Evolutionary conservation across 2,888 invertebrate species (phyloP), one percentile per base, ranked within the genome.

Genomic region (Monochamus alternatus): DNA sequence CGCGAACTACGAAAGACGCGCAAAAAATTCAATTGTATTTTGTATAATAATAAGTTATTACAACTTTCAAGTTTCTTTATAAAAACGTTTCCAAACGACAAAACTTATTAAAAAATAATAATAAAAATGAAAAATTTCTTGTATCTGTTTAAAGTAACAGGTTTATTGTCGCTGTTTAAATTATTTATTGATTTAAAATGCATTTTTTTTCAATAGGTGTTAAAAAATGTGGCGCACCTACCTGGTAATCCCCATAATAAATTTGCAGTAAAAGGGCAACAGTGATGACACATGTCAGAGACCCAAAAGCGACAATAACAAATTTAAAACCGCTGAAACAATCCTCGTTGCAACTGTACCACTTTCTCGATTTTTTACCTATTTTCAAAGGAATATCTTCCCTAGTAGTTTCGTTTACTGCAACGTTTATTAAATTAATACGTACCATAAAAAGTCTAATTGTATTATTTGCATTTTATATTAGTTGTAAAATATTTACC

Each of bases 171-270:
- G 7, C 38, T 38, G 4, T 38, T 38, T 38, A 38, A 38, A 38
- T 5, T 38, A 38, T 7, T 5, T 38, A 38, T 38, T 38, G 7
- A 7, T 7, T 5, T 38, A 38, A 38, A 38, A 38, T 38, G 0
- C 38, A 38, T 38, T 38, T 38, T 7, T n/a, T 5, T 38, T 2
- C 38, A 38, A 38, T 38, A 38, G 4, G 38, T 22, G 38, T 1
- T 38, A 38, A 38, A 38, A 38, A 43, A 5, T 22, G 1, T 22
- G 22, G 7, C n/a, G 52, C 72, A 75, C 79, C 82, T 85, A 94
- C 95, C 92, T 95, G 93, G 84, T 93, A 93, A 85, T 94, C 93
- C 3, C 94, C 94, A 85, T 93, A 92, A 87, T 94, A 91, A 82
- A 95, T 93, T 87, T 95, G 94, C 65, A 94, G 89, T 77, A 94